phyloP scores from a whole-genome alignment of 2,888 invertebrate genomes.

The Sminthurides aquaticus region DNA sequence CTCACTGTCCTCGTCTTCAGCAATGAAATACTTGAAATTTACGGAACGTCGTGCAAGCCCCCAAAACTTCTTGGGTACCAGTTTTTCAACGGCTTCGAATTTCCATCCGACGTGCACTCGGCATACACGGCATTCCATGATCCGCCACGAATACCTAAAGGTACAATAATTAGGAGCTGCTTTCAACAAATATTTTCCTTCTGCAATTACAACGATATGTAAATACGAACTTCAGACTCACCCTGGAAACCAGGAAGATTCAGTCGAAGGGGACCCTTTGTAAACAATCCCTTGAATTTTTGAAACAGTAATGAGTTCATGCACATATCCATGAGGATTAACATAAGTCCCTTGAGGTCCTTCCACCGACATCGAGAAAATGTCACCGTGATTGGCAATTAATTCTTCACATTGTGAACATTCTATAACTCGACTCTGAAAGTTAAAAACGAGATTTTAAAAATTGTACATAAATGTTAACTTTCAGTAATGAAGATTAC shows the following conservation, averaged over 20 bases:
- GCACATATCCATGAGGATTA: conserved; percentile 70
- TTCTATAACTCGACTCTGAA: conserved; percentile 52
- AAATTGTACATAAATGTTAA: too few species aligned
- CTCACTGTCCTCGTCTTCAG: conserved; percentile 16
- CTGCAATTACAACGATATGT: not conserved
- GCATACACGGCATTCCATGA: conserved; percentile 62
- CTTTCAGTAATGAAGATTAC: too few species aligned
- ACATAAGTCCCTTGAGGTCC: conserved; percentile 74
- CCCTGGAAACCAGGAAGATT: conserved; percentile 81
- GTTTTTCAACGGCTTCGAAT: conserved; percentile 59
- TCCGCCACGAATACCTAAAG: conserved; percentile 76
- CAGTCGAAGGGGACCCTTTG: conserved; percentile 54
- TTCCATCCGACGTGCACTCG: conserved; percentile 69
- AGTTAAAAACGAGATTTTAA: conserved; percentile 2
- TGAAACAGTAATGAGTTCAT: conserved; percentile 68
- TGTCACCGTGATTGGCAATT: conserved; percentile 59
- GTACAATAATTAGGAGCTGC: too few species aligned
- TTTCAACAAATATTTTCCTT: not conserved
- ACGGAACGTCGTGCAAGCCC: conserved; percentile 59
- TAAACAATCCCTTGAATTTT: conserved; percentile 51
- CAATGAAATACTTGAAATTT: conserved; percentile 39
- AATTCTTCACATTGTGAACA: conserved; percentile 53
- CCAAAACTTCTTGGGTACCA: conserved; percentile 63
- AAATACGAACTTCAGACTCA: conserved; percentile 58
- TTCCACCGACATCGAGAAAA: conserved; percentile 73